A percentile compares a stretch with the other conserved stretches of the same genome.
Evolutionary conservation across 2,888 invertebrate species (phyloP).

Genomic region (Pristionchus arcanus): DNA sequence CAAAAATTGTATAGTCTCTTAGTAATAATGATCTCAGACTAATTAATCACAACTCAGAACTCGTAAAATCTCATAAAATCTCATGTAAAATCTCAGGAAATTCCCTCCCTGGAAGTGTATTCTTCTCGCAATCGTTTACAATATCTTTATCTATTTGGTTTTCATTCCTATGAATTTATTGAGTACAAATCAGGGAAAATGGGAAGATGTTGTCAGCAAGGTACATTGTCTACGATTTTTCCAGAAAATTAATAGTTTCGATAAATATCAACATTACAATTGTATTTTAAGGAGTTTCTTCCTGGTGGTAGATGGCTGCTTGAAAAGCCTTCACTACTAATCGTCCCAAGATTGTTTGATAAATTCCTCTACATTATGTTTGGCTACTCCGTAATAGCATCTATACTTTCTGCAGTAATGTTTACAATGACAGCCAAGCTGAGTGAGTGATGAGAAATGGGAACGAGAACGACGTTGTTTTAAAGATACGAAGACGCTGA

Average conservation of each 20-base stretch:
- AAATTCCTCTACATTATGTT: not conserved
- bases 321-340: not conserved
- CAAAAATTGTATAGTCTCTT: too few species aligned
- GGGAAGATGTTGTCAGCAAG: not conserved
- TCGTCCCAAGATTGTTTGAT: not conserved
- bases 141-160: not conserved
- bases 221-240: not conserved
- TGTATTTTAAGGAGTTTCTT: not conserved
- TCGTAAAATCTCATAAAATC: not conserved
- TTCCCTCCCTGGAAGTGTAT: not conserved
- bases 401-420: not conserved
- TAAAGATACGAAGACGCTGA: not conserved
- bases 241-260: too few species aligned
- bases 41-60: too few species aligned
- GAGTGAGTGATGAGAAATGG: not conserved
- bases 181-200: not conserved
- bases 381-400: not conserved
- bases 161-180: not conserved
- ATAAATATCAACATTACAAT: too few species aligned
- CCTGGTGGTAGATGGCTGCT: not conserved
- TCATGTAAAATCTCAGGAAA: not conserved
- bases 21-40: too few species aligned
- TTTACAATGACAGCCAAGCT: not conserved
- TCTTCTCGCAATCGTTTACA: not conserved
- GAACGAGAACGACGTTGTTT: not conserved